Conservation (phyloP, 2,888 invertebrate species). For the Rhamphomyia laevipes region DNA sequence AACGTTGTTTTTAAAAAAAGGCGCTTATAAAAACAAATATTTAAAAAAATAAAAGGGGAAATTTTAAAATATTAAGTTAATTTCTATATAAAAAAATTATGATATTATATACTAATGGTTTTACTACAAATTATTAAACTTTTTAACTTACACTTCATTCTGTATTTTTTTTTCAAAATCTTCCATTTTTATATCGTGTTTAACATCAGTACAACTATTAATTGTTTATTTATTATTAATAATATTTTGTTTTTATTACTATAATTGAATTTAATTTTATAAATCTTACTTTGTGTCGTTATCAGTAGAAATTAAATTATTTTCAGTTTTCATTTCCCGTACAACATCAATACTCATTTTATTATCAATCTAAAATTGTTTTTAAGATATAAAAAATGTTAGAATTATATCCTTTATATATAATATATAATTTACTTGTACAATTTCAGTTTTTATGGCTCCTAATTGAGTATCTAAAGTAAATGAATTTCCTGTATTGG, state of each 20-base stretch:
- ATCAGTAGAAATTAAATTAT: slow-evolving; percentile 35
- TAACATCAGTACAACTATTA: slow-evolving; percentile 24
- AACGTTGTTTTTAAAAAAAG: too few species aligned
- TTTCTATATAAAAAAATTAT: too few species aligned
- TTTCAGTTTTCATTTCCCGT: slow-evolving; percentile 29
- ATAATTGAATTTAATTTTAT: not conserved
- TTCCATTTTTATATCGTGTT: slow-evolving; percentile 36
- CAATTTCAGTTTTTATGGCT: not conserved
- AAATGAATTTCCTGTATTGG: not conserved
- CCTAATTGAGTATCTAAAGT: not conserved
- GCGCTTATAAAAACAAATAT: too few species aligned
- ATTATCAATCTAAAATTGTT: not conserved
- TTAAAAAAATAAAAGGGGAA: too few species aligned
- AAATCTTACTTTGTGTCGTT: slow-evolving; percentile 29
- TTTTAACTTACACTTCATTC: slow-evolving; percentile 34
- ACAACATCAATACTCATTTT: slow-evolving; percentile 37
- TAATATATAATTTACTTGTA: not conserved
- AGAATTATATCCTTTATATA: not conserved
- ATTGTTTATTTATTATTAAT: too few species aligned
- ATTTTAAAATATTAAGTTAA: too few species aligned
- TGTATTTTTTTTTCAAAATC: slow-evolving; percentile 37
- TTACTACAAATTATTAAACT: too few species aligned
- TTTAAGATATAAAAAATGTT: not conserved
- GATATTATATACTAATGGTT: too few species aligned
- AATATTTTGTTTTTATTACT: not conserved